phyloP scores from a whole-genome alignment of 2,888 invertebrate genomes.

The Rutpela maculata region DNA sequence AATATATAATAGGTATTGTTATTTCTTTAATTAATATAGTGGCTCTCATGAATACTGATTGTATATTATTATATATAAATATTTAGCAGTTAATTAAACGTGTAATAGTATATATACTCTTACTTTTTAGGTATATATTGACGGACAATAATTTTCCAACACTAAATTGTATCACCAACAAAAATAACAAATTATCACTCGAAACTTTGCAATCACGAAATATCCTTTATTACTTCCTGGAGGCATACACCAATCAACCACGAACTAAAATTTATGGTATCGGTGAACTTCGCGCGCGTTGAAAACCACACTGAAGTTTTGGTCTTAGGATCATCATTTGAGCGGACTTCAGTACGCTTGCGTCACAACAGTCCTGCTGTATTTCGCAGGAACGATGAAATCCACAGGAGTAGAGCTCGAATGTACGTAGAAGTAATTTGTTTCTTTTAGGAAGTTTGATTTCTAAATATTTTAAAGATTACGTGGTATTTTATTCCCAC shows the following conservation, averaged over 20 bases:
- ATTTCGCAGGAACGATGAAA: slow-evolving; percentile 46
- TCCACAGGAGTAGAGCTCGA: slow-evolving; percentile 31
- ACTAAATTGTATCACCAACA: slow-evolving; percentile 6
- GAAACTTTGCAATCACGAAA: slow-evolving; percentile 14
- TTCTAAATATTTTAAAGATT: slow-evolving; percentile 1
- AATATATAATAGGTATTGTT: too few relatives aligned
- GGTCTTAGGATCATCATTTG: slow-evolving; percentile 57
- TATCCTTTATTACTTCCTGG: slow-evolving; percentile 9
- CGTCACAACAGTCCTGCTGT: slow-evolving; percentile 41
- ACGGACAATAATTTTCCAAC: background rate
- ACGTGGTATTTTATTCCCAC: too few relatives aligned
- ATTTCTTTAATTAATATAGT: too few relatives aligned
- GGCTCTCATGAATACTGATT: too few relatives aligned
- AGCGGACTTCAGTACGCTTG: slow-evolving; percentile 39
- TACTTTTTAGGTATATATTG: background rate
- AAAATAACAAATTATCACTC: slow-evolving; percentile 19
- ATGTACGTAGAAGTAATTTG: background rate
- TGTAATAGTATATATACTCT: background rate
- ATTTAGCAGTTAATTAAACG: too few relatives aligned
- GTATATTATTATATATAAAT: too few relatives aligned
- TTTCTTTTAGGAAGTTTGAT: background rate
- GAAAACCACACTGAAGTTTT: slow-evolving; percentile 68
- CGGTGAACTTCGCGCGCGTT: slow-evolving; percentile 63
- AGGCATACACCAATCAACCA: slow-evolving; percentile 44
- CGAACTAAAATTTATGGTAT: slow-evolving; percentile 49